These are phyloP conservation scores for Palloptera scutellata DNA, from an alignment of 2,888 invertebrate genomes.

Conservation along the genomic window DNA sequence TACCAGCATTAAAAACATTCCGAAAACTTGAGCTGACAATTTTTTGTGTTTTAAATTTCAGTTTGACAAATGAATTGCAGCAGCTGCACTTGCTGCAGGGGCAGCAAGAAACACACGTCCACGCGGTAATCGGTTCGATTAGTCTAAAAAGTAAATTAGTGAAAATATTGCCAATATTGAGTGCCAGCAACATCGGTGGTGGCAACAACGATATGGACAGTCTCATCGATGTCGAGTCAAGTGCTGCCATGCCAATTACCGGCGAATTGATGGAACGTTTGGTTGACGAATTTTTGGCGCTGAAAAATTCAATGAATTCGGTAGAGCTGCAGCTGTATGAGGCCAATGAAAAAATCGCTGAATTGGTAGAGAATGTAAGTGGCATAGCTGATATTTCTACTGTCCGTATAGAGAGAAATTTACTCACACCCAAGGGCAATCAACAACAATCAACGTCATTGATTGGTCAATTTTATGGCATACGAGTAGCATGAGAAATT, in stretches of 20 bases:
- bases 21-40: background rate
- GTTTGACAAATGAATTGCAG: conserved; percentile 49
- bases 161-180: conserved; percentile 57
- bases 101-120: conserved; percentile 32
- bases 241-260: conserved; percentile 50
- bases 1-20: background rate
- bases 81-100: conserved; percentile 40
- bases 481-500: too few species aligned
- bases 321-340: conserved; percentile 63
- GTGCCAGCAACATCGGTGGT: conserved; percentile 58
- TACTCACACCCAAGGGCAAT: too few species aligned
- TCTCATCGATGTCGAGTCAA: conserved; percentile 54
- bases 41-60: conserved; percentile 26
- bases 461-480: too few species aligned
- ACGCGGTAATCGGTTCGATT: conserved; percentile 45
- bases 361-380: conserved; percentile 61
- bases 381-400: background rate
- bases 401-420: too few species aligned
- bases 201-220: conserved; percentile 57
- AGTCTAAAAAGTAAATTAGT: conserved; percentile 57
- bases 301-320: conserved; percentile 56
- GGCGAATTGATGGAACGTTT: conserved; percentile 58
- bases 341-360: conserved; percentile 64
- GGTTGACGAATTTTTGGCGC: conserved; percentile 56
- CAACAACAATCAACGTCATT: too few species aligned